Conservation (phyloP, 2,797 vertebrate species). For the Sphenopsis melanotis region DNA sequence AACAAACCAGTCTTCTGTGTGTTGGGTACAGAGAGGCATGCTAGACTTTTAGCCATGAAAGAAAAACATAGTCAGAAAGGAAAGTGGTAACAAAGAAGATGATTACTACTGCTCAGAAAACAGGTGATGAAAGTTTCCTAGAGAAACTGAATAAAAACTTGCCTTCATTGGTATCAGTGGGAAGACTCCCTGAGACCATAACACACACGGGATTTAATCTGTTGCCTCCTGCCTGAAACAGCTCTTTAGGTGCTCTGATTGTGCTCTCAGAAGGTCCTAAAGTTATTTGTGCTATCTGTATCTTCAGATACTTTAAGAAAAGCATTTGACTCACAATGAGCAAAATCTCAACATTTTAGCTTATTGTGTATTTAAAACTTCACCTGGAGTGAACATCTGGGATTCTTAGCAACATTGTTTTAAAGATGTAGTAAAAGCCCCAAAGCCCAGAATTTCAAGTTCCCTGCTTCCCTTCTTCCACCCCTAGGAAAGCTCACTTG, state of each 20-base stretch:
- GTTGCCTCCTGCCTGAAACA: background rate
- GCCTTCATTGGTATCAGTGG: background rate
- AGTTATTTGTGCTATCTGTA: background rate
- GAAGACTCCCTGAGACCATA: background rate
- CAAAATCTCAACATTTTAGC: constrained; percentile 4
- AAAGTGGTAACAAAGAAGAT: background rate
- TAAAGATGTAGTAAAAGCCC: constrained; percentile 17
- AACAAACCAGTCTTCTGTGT: background rate
- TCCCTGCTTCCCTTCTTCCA: background rate
- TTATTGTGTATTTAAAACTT: constrained; percentile 12
- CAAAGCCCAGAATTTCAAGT: background rate
- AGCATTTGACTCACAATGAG: background rate
- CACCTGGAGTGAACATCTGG: constrained; percentile 27
- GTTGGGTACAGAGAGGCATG: fast-evolving
- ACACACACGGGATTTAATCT: background rate
- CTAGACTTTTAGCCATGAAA: background rate
- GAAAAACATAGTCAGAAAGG: background rate
- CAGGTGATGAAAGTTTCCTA: background rate
- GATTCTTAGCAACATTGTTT: constrained; percentile 1
- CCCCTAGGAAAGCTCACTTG: background rate
- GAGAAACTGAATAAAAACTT: background rate
- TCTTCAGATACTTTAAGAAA: background rate
- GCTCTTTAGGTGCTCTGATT: background rate
- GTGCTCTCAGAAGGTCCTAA: background rate
- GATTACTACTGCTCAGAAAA: background rate